Evolutionary conservation across 2,113 vertebrate genomes (phyloP).

Genomic region (Chascanopsetta lugubris): DNA sequence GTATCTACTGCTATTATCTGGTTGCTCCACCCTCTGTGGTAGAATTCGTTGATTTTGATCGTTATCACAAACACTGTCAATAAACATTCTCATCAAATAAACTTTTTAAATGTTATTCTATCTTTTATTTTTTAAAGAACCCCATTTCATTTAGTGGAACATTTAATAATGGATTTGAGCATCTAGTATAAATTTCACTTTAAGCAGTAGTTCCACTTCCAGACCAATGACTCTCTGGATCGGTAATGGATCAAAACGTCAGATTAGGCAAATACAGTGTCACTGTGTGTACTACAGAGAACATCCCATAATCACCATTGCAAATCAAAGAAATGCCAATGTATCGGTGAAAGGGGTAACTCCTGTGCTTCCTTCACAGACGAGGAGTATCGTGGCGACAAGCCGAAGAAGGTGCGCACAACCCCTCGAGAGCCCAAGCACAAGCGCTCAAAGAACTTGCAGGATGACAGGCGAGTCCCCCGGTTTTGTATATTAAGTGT

Average conservation of each 20-base stretch:
- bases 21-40: no score
- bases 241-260: neutral
- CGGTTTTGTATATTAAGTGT: no score
- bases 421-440: constrained; percentile 94
- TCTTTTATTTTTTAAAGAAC: no score
- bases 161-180: no score
- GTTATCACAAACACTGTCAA: no score
- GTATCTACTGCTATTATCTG: no score
- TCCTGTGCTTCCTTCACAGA: constrained; percentile 75
- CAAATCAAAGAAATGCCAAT: neutral
- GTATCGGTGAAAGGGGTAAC: neutral
- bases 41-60: no score
- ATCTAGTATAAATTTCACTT: no score
- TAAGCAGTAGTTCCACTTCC: no score
- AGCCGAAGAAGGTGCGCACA: constrained; percentile 94
- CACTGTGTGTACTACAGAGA: neutral
- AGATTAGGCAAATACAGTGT: neutral
- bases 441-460: constrained; percentile 95
- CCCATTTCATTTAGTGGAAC: no score
- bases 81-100: no score
- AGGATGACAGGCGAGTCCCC: constrained; percentile 91
- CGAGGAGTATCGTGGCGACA: constrained; percentile 93
- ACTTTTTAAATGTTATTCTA: no score
- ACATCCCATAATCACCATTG: neutral
- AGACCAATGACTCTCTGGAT: neutral